Conservation (phyloP, 2,888 invertebrate species). For the Cylloceria caligata region DNA sequence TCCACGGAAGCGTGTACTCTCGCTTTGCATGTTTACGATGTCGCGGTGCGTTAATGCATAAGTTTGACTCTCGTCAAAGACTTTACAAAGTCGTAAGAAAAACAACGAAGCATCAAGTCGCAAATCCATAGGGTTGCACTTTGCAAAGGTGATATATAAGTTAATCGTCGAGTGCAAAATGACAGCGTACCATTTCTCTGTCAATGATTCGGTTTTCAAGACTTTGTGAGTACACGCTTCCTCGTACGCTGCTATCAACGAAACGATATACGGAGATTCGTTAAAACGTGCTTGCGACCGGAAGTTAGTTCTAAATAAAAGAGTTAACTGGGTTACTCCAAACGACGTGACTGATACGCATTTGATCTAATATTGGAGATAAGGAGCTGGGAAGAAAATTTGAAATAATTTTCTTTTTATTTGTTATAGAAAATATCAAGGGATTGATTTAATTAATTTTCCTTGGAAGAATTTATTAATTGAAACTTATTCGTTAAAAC, state of each 20-base stretch:
- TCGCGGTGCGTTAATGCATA: slow-evolving; percentile 54
- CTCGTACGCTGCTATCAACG: neutral
- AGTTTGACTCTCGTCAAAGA: slow-evolving; percentile 49
- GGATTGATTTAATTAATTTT: neutral
- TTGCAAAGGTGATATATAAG: neutral
- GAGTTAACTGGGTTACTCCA: slow-evolving; percentile 26
- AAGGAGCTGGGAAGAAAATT: neutral
- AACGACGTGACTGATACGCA: slow-evolving; percentile 8
- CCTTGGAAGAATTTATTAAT: too few species aligned
- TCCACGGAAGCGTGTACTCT: slow-evolving; percentile 61
- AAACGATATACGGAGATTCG: neutral
- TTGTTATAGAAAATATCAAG: neutral
- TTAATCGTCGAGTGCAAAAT: neutral
- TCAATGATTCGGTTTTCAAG: neutral
- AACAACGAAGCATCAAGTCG: neutral
- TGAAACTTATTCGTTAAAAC: too few species aligned
- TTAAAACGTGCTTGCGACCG: neutral
- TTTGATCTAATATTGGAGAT: neutral
- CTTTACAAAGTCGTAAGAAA: slow-evolving; percentile 1
- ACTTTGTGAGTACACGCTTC: neutral
- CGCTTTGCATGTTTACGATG: slow-evolving; percentile 58
- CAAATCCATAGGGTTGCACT: neutral
- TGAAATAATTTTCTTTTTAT: neutral
- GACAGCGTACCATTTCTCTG: neutral
- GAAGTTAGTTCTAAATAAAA: slow-evolving; percentile 5